phyloP scores from a whole-genome alignment of 2,888 invertebrate species.

The Callinectes sapidus region DNA sequence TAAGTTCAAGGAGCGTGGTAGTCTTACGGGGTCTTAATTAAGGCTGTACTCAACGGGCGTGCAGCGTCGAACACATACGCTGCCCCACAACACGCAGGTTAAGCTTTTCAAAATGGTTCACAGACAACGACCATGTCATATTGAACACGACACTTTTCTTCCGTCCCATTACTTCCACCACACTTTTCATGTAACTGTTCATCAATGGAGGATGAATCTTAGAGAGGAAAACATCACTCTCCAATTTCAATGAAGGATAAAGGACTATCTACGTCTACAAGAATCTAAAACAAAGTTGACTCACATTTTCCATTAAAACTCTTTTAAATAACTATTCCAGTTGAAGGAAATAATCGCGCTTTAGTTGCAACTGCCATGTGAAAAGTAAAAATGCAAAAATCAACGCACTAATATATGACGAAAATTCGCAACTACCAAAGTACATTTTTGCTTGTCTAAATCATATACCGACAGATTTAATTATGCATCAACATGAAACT shows the following conservation, averaged over 20 bases:
- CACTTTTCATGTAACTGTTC: too few species aligned
- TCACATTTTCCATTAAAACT: too few species aligned
- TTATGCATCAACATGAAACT: background rate
- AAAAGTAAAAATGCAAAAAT: background rate
- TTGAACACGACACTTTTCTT: too few species aligned
- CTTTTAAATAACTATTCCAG: background rate
- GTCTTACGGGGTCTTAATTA: background rate
- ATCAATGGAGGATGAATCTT: too few species aligned
- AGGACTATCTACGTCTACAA: too few species aligned
- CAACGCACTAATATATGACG: background rate
- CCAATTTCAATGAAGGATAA: too few species aligned
- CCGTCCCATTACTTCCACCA: too few species aligned
- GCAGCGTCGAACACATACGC: background rate
- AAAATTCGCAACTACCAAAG: background rate
- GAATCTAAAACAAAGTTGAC: too few species aligned
- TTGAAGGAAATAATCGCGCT: background rate
- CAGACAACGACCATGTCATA: too few species aligned
- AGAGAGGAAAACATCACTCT: too few species aligned
- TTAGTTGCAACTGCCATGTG: background rate
- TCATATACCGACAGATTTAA: background rate
- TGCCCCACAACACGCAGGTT: too few species aligned
- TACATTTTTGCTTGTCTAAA: background rate
- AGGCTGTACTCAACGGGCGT: background rate
- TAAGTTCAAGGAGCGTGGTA: background rate
- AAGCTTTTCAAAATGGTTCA: too few species aligned